A percentile compares a stretch with the other conserved stretches of the same genome.
Evolutionary conservation across 2,888 invertebrate genomes (phyloP).

Genomic region (Melinaea marsaeus): DNA sequence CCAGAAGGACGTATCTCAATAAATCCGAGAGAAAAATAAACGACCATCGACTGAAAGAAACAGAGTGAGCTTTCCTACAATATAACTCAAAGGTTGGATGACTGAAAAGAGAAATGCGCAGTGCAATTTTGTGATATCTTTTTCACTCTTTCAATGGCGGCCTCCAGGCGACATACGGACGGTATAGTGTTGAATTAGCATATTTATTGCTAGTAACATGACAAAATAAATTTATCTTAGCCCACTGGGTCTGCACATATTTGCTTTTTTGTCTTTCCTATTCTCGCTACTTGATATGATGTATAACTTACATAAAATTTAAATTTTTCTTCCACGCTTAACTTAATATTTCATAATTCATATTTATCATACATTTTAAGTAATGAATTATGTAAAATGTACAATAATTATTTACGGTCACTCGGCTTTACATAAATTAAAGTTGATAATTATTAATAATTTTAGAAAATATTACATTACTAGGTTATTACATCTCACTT

Average conservation of each 20-base stretch:
- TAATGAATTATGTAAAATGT: no score
- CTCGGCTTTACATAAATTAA: no score
- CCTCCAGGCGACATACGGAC: conserved; percentile 74
- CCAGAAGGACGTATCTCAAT: conserved; percentile 64
- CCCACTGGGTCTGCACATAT: conserved; percentile 61
- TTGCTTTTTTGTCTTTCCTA: conserved; percentile 51
- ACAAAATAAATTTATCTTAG: conserved; percentile 72
- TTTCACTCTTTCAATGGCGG: conserved; percentile 72
- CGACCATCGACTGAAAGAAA: conserved; percentile 60
- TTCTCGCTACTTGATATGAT: conserved; percentile 44
- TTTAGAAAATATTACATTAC: no score
- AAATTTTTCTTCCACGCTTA: no score
- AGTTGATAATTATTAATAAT: no score
- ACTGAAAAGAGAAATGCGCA: conserved; percentile 76
- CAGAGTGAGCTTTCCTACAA: conserved; percentile 63
- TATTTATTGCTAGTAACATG: conserved; percentile 75
- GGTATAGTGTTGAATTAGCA: conserved; percentile 75
- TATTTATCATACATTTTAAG: no score
- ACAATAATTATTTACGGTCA: no score
- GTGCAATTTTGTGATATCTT: conserved; percentile 77
- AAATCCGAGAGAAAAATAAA: conserved; percentile 58
- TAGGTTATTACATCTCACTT: no score
- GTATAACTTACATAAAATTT: conserved; percentile 13
- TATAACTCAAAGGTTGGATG: conserved; percentile 58
- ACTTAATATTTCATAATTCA: no score